Evolutionary conservation across 2,888 invertebrate species (phyloP), one percentile per base, ranked within the genome.

Genomic region (Emmelina monodactyla): DNA sequence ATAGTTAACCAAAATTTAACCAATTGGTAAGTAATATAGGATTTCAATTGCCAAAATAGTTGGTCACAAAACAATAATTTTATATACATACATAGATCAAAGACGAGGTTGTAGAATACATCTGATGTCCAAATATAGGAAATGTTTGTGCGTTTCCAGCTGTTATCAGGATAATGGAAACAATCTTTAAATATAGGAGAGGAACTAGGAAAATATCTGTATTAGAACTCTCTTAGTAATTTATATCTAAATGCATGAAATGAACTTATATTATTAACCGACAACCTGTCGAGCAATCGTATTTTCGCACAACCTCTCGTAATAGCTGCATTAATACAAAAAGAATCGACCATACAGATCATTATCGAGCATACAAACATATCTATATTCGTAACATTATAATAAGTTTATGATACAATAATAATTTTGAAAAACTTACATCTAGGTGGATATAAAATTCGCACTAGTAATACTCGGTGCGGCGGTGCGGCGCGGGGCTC

Each of bases 351-450:
- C 64, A 55, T 59, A 55, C 67, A 57, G 46, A 54, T 50, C 53
- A 46, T 43, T 50, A 54, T 52, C 57, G 56, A 51, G 54, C 53
- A 60, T 55, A 54, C 59, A 55, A 57, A 42, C 47, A 44, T 47
- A 45, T 43, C 46, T 35, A 38, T 38, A 33, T 36, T 6, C 9
- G 5, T 19, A 19, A 6, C 5, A 42, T 43, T 49, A 45, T 50
- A 51, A 57, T 59, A 51, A 52, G n/a, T 60, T 62, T 69, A 73
- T 62, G 55, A 60, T 71, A 75, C 67, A 70, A 64, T 67, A 55
- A 70, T 62, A 70, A 75, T 75, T 76, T 75, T 58, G 70, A 71
- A 75, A n/a, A 68, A 49, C 75, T 76, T 75, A 76, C 40, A 56
- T 43, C 65, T 69, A 70, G 55, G 57, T 62, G 69, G 71, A 75